These are phyloP conservation scores for Grantiella picta DNA, from an alignment of 2,113 vertebrate genomes.

Conservation along the genomic window DNA sequence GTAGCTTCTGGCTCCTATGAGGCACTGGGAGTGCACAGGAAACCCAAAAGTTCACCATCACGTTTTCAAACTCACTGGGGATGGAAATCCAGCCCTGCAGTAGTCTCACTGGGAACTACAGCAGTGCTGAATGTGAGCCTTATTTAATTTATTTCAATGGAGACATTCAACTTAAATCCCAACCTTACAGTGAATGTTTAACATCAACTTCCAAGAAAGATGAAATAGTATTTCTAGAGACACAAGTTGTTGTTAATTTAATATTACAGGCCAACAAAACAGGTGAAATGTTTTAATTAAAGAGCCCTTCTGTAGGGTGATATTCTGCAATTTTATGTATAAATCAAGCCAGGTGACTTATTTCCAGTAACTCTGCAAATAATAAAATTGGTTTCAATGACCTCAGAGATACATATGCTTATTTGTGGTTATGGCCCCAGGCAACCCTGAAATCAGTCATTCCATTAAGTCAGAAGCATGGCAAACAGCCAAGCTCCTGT, in stretches of 20 bases:
- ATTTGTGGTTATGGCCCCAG: conserved; percentile 18
- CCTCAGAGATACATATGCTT: conserved; percentile 11
- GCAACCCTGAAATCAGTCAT: conserved; percentile 29
- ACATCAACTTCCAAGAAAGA: background rate
- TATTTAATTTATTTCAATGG: background rate
- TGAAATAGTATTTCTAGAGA: background rate
- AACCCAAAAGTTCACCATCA: background rate
- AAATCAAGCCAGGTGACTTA: conserved; percentile 22
- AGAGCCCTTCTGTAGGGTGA: background rate
- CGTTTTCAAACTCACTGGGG: accelerated
- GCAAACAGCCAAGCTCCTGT: conserved; percentile 18
- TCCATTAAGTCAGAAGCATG: conserved; percentile 12
- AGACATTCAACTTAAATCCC: background rate
- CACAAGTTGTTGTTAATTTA: background rate
- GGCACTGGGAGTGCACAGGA: background rate
- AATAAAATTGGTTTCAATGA: conserved; percentile 43
- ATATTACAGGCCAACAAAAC: background rate
- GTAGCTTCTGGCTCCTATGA: background rate
- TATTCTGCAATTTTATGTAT: background rate
- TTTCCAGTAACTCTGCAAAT: conserved; percentile 20
- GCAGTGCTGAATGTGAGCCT: background rate
- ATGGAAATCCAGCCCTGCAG: background rate
- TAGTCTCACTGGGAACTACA: background rate
- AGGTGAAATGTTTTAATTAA: conserved; percentile 17
- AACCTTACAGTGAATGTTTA: background rate